phyloP scores from a whole-genome alignment of 2,888 invertebrate genomes.

The Saturnia japonica region DNA sequence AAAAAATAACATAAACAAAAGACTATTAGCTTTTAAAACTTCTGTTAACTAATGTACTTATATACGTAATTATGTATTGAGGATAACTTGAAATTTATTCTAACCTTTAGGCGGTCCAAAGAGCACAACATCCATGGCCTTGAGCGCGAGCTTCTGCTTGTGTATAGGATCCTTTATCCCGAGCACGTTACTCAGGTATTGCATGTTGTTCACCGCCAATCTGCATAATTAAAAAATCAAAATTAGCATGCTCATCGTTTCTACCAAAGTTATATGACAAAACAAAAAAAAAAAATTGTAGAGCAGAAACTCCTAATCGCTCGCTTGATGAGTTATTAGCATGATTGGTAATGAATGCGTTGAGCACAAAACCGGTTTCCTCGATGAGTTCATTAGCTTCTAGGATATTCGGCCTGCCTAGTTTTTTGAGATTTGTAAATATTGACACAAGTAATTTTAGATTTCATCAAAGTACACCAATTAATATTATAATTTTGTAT shows the following conservation, averaged over 20 bases:
- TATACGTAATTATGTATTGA: not conserved
- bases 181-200: conserved; percentile 91
- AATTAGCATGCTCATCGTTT: not conserved
- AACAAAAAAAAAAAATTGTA: not conserved
- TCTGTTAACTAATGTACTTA: not conserved
- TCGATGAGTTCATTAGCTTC: not conserved
- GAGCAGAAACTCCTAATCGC: not conserved
- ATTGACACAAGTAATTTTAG: not conserved
- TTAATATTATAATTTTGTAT: not conserved
- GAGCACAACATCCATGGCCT: conserved; percentile 99
- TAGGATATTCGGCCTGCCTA: not conserved
- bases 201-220: conserved; percentile 96
- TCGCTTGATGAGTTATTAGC: not conserved
- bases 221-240: conserved; percentile 70
- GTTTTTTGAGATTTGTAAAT: not conserved
- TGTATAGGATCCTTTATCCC: conserved; percentile 99
- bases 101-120: conserved; percentile 98
- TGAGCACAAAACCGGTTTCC: not conserved
- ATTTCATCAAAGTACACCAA: not conserved
- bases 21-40: not conserved
- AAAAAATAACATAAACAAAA: not conserved
- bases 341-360: not conserved
- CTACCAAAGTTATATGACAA: not conserved
- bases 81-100: conserved; percentile 19
- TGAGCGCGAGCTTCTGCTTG: conserved; percentile 97